These are phyloP conservation scores for Diorhabda elongata DNA, from an alignment of 1,140 invertebrate species.

Conservation along the genomic window DNA sequence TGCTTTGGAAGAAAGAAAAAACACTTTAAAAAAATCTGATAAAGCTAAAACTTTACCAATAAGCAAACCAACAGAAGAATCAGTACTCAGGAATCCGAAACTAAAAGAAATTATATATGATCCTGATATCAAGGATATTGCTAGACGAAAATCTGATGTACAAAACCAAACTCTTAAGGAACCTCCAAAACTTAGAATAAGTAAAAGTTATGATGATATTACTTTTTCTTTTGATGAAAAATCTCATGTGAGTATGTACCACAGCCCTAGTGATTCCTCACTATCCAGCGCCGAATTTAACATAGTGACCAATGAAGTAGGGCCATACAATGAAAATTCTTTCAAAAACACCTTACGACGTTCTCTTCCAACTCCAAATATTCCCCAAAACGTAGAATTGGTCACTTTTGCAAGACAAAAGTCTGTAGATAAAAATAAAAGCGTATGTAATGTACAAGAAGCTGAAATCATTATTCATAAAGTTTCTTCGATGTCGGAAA, in stretches of 20 bases:
- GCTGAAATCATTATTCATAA: neutral
- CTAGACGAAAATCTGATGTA: constrained; percentile 17
- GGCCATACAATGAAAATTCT: constrained; percentile 5
- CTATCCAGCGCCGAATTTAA: constrained; percentile 30
- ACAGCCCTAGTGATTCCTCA: constrained; percentile 12
- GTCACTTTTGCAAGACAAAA: neutral
- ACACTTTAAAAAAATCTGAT: constrained; percentile 27
- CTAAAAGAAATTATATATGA: constrained; percentile 30
- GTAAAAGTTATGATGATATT: constrained; percentile 30
- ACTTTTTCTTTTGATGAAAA: constrained; percentile 21
- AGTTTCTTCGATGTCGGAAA: neutral
- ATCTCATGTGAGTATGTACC: constrained; percentile 10
- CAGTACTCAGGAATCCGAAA: constrained; percentile 36
- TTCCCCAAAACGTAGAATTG: neutral
- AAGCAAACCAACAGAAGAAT: constrained; percentile 32
- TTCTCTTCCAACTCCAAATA: neutral
- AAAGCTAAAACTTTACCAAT: constrained; percentile 30
- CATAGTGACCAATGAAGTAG: constrained; percentile 18
- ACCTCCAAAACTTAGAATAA: neutral
- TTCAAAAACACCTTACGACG: neutral
- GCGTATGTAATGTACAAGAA: neutral
- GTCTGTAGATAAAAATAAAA: neutral
- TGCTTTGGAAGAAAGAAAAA: constrained; percentile 32
- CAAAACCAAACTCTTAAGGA: neutral
- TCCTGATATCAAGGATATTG: constrained; percentile 17